These are phyloP conservation scores for Limnodromus scolopaceus DNA, from an alignment of 2,797 vertebrate species.

Conservation along the genomic window DNA sequence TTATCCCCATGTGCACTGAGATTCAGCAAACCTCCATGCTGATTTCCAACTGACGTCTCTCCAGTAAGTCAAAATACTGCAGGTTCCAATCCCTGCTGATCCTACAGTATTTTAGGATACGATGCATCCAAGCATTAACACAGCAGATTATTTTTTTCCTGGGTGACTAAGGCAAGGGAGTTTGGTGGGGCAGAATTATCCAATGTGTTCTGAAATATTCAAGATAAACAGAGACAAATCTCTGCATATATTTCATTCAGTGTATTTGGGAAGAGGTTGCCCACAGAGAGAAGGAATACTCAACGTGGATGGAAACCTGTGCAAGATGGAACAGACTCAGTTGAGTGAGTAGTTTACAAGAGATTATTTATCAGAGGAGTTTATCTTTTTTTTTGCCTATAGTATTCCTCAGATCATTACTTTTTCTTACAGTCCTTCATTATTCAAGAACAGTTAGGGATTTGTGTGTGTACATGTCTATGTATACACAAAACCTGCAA, in stretches of 20 bases:
- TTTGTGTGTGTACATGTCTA: background rate
- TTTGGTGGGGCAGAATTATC: background rate
- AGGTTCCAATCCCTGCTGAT: background rate
- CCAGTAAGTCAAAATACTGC: background rate
- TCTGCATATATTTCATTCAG: slow-evolving; percentile 16
- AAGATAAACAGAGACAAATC: background rate
- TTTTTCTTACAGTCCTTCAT: background rate
- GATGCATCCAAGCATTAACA: background rate
- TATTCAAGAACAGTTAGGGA: background rate
- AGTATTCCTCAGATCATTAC: background rate
- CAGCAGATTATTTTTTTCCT: background rate
- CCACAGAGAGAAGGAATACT: background rate
- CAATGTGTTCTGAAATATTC: background rate
- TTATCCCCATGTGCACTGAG: background rate
- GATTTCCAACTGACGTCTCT: background rate
- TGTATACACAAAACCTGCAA: background rate
- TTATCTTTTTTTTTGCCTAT: slow-evolving; percentile 3
- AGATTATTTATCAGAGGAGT: slow-evolving; percentile 16
- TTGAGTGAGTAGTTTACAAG: background rate
- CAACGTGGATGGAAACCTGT: slow-evolving; percentile 9
- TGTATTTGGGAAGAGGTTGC: slow-evolving; percentile 35
- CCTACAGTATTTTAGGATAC: background rate
- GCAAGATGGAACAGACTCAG: slow-evolving; percentile 26
- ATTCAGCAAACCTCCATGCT: background rate
- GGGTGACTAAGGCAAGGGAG: background rate